Percentiles rank a stretch among this genome's conserved stretches.
phyloP scores from a whole-genome alignment of 2,888 invertebrate genomes.

The Pseudococcus longispinus region DNA sequence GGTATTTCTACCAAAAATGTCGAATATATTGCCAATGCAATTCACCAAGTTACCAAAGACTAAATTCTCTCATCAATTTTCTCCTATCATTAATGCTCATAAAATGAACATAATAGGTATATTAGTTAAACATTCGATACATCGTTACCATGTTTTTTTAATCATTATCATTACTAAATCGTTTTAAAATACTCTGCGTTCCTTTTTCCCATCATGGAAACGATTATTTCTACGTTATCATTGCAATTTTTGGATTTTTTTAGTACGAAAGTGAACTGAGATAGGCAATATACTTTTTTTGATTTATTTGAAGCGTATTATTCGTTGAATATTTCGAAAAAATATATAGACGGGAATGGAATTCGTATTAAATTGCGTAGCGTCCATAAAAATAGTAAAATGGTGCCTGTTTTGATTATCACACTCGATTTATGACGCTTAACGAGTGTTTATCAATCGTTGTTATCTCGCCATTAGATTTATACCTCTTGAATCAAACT shows the following conservation, averaged over 20 bases:
- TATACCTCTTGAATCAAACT: too few relatives aligned
- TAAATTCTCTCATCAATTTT: neutral
- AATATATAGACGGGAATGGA: neutral
- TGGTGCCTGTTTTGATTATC: too few relatives aligned
- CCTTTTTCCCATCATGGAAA: neutral
- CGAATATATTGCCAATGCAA: slow-evolving; percentile 89
- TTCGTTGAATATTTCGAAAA: neutral
- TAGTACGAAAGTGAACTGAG: neutral
- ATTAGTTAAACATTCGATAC: neutral
- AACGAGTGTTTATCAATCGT: too few relatives aligned
- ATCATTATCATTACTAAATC: neutral
- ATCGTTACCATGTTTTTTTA: slow-evolving; percentile 6
- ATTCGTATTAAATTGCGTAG: neutral
- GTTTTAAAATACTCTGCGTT: neutral
- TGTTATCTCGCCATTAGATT: too few relatives aligned
- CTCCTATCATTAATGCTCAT: neutral
- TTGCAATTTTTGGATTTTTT: neutral
- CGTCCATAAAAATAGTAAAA: neutral
- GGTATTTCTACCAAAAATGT: slow-evolving; percentile 96
- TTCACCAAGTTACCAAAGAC: slow-evolving; percentile 83
- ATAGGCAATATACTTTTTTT: neutral
- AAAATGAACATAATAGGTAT: neutral
- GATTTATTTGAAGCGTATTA: neutral
- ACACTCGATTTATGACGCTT: too few relatives aligned
- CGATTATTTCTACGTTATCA: neutral